Evolutionary conservation across 2,797 vertebrate genomes (phyloP), one percentile per base, ranked within the genome.

Genomic region (Smutsia gigantea): DNA sequence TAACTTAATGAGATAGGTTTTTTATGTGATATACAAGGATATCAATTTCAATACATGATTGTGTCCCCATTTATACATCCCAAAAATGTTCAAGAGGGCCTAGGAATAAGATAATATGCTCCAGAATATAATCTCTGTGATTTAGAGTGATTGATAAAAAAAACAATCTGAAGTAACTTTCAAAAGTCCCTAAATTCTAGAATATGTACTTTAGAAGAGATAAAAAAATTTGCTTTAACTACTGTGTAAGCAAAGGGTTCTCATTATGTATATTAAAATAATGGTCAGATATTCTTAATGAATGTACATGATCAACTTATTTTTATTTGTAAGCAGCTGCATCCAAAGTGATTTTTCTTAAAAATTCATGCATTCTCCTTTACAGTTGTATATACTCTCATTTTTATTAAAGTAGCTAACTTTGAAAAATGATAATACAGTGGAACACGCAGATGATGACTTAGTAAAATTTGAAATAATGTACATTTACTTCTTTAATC

Each of bases 261-360:
- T 95, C 66, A 68, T 87, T 63, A 93, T 49, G 2, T 23, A 57
- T 93, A 39, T 61, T 66, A n/a, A 91, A 83, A 55, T 83, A 66
- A 71, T 77, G 72, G 21, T 87, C 71, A 68, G 59, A 69, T 90
- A 87, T 78, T 68, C 31, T 87, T 93, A 85, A 68, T 93, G 61
- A 93, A 81, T 79, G 21, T 11, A 55, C 8, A 14, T 1, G 19
- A 71, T 34, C 25, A 29, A 9, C 64, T 94, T 87, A 55, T 71
- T 94, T 95, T 93, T 74, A 59, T 88, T 95, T 86, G 42, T 84
- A 83, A 95, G 68, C 19, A 75, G 75, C 53, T 84, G 5, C 3
- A 7, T 69, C 27, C 63, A 61, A 85, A 49, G 51, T 64, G 57
- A 86, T 31, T 66, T 77, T 72, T 84, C 49, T 83, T 59, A 92